phyloP scores from a whole-genome alignment of 2,113 vertebrate genomes.

The Oreochromis spilurus region DNA sequence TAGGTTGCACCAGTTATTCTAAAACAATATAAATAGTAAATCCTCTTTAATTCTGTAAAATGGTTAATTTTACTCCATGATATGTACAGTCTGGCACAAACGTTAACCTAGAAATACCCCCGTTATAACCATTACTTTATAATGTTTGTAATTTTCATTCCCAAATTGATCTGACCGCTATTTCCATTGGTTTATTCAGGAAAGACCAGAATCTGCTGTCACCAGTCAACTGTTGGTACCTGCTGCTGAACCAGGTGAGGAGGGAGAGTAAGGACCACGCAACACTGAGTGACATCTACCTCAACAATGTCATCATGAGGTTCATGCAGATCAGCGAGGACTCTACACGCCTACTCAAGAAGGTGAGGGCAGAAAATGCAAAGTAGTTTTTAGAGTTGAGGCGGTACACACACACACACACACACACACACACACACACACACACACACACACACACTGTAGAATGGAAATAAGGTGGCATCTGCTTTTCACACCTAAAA shows the following conservation, averaged over 20 bases:
- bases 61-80: background rate
- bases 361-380: constrained; percentile 71
- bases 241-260: constrained; percentile 96
- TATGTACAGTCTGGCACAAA: background rate
- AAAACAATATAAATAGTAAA: rapidly evolving
- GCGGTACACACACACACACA: no score
- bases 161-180: background rate
- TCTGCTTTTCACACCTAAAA: background rate
- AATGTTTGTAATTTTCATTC: background rate
- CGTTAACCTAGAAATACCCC: background rate
- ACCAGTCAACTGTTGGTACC: constrained; percentile 98
- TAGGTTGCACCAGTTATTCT: background rate
- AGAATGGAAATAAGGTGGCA: background rate
- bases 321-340: constrained; percentile 99
- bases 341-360: constrained; percentile 96
- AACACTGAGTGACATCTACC: constrained; percentile 94
- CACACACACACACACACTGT: background rate
- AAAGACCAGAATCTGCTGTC: constrained; percentile 98
- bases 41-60: background rate
- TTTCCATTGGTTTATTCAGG: constrained; percentile 62
- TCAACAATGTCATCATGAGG: constrained; percentile 98
- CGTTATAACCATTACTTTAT: background rate
- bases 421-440: background rate
- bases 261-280: constrained; percentile 97
- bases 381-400: background rate